These are phyloP conservation scores for Tridacna crocea DNA, from an alignment of 2,888 invertebrate genomes.

Conservation along the genomic window DNA sequence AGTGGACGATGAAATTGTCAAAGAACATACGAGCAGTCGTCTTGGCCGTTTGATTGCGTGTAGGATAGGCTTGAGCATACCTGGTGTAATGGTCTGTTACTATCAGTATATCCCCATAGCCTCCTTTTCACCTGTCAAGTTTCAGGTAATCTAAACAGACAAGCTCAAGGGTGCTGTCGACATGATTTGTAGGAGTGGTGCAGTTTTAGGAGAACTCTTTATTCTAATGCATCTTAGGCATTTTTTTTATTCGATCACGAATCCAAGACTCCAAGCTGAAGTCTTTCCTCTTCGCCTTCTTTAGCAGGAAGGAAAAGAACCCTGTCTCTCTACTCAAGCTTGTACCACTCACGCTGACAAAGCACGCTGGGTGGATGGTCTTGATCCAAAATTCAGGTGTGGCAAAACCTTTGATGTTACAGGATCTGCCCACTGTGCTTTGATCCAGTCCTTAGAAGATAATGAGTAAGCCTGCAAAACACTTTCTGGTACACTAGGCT, in stretches of 20 bases:
- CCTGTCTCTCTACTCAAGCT: not conserved
- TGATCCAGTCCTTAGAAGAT: too few relatives aligned
- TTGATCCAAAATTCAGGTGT: too few relatives aligned
- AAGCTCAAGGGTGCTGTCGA: not conserved
- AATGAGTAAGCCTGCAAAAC: not conserved
- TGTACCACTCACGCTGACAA: too few relatives aligned
- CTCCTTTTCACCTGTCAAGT: too few relatives aligned
- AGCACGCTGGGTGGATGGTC: too few relatives aligned
- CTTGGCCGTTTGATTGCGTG: not conserved
- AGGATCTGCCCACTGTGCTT: not conserved
- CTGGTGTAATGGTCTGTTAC: not conserved
- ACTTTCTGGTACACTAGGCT: not conserved
- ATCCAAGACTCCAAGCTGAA: not conserved
- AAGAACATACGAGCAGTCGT: not conserved
- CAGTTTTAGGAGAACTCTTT: not conserved
- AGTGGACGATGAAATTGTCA: slow-evolving; percentile 6
- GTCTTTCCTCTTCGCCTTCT: not conserved
- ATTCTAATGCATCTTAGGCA: not conserved
- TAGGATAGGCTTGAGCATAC: not conserved
- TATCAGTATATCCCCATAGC: not conserved
- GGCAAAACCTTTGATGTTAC: not conserved
- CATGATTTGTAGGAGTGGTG: not conserved
- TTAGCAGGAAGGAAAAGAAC: not conserved
- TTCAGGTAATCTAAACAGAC: not conserved
- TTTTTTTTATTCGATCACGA: not conserved